Evolutionary conservation across 2,888 invertebrate genomes (phyloP).

Genomic region (Dascillus cervinus): DNA sequence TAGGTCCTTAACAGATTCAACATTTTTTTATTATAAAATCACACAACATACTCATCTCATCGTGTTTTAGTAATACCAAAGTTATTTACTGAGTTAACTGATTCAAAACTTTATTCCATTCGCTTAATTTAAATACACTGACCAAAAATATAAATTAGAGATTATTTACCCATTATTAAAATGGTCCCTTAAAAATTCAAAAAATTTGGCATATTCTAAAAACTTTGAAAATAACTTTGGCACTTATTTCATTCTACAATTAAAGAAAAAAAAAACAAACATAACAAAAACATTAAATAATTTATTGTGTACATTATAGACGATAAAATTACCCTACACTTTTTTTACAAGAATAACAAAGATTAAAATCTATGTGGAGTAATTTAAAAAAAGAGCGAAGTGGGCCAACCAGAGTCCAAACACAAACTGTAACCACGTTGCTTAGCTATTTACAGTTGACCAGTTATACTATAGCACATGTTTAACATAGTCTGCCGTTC

Average conservation of each 20-base stretch:
- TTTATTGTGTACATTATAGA: constrained; percentile 16
- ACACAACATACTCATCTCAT: no score
- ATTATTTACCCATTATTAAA: no score
- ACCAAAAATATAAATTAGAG: no score
- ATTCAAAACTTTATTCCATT: no score
- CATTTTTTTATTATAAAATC: constrained; percentile 5
- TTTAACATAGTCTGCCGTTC: constrained; percentile 31
- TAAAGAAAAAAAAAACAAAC: constrained; percentile 15
- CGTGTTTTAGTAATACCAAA: no score
- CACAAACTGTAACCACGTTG: constrained; percentile 34
- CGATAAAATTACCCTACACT: constrained; percentile 12
- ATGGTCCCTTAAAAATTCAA: no score
- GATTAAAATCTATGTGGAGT: constrained; percentile 6
- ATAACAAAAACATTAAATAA: constrained; percentile 17
- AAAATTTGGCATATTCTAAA: no score
- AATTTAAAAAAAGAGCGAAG: constrained; percentile 8
- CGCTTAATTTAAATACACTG: no score
- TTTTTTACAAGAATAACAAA: constrained; percentile 11
- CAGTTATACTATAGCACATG: constrained; percentile 36
- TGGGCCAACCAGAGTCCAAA: constrained; percentile 26
- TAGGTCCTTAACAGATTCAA: constrained; percentile 17
- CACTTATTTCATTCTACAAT: constrained; percentile 7
- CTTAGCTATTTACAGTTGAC: constrained; percentile 37
- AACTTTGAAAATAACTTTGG: constrained; percentile 16
- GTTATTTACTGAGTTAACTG: no score